A percentile compares a stretch with the other conserved stretches of the same genome.
Evolutionary conservation across 2,888 invertebrate genomes (phyloP).

Genomic region (Biston stratarius): DNA sequence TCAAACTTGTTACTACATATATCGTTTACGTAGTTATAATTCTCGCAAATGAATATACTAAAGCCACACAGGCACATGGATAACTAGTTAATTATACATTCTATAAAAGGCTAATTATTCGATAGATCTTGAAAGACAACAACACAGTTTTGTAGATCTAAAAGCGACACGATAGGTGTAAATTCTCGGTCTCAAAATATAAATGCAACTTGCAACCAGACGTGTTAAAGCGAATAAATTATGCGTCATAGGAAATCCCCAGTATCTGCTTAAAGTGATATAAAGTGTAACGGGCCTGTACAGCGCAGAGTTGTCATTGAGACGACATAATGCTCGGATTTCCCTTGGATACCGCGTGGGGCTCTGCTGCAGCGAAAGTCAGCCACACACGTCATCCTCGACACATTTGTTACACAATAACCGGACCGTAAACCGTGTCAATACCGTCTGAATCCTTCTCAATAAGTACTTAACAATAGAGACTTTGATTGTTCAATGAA

Average conservation of each 20-base stretch:
- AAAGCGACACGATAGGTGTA: background rate
- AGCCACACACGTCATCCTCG: conserved; percentile 67
- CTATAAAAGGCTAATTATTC: background rate
- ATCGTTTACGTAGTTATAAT: no score
- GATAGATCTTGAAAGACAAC: no score
- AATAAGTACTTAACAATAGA: conserved; percentile 6
- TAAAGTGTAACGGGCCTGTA: conserved; percentile 4
- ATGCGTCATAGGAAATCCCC: conserved; percentile 68
- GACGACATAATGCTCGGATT: conserved; percentile 61
- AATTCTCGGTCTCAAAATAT: background rate
- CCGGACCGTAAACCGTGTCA: conserved; percentile 69
- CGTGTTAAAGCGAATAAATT: background rate
- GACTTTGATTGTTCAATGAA: background rate
- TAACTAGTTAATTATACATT: no score
- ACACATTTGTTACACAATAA: conserved; percentile 73
- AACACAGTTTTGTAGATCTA: background rate
- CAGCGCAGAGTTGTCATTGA: conserved; percentile 27
- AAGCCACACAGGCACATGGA: no score
- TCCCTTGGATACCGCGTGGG: conserved; percentile 56
- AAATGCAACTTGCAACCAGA: background rate
- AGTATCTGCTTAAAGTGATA: conserved; percentile 32
- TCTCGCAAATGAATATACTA: no score
- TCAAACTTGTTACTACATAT: no score
- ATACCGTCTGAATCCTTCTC: conserved; percentile 42
- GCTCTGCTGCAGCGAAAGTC: conserved; percentile 71